Evolutionary conservation across 2,888 invertebrate genomes (phyloP).

Genomic region (Noctua fimbriata): DNA sequence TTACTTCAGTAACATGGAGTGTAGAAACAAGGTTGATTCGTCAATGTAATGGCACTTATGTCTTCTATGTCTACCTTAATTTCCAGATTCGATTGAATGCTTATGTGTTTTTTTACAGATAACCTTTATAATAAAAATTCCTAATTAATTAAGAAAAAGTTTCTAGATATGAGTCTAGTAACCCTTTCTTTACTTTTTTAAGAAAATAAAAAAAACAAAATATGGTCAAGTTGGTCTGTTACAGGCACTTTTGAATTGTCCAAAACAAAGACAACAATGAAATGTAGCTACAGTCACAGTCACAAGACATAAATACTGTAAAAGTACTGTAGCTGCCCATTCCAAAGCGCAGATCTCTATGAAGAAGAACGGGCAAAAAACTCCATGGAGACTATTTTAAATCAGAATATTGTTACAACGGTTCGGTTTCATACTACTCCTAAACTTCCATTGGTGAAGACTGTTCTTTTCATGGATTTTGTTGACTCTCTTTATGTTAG

Average conservation of each 20-base stretch:
- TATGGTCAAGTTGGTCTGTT: too few relatives aligned
- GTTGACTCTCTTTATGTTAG: not conserved
- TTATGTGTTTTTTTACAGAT: too few relatives aligned
- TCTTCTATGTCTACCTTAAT: not conserved
- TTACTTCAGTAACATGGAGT: constrained; percentile 61
- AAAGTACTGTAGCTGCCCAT: too few relatives aligned
- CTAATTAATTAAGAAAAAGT: not conserved
- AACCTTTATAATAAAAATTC: too few relatives aligned
- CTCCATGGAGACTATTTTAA: too few relatives aligned
- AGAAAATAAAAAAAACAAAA: not conserved
- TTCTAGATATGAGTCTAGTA: not conserved
- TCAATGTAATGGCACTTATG: not conserved
- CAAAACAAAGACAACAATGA: too few relatives aligned
- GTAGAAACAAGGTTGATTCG: not conserved
- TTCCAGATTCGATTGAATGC: not conserved
- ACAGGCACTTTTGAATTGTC: too few relatives aligned
- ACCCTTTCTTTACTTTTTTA: not conserved
- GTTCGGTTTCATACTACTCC: not conserved
- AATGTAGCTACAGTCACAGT: too few relatives aligned
- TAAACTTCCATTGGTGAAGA: not conserved
- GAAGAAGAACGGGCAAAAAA: too few relatives aligned
- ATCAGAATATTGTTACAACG: not conserved
- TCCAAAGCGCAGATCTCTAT: too few relatives aligned
- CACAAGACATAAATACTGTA: too few relatives aligned
- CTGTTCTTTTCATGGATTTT: not conserved